Evolutionary conservation across 2,113 vertebrate genomes (phyloP), one percentile per base, ranked within the genome.

Genomic region (Rutilus rutilus): DNA sequence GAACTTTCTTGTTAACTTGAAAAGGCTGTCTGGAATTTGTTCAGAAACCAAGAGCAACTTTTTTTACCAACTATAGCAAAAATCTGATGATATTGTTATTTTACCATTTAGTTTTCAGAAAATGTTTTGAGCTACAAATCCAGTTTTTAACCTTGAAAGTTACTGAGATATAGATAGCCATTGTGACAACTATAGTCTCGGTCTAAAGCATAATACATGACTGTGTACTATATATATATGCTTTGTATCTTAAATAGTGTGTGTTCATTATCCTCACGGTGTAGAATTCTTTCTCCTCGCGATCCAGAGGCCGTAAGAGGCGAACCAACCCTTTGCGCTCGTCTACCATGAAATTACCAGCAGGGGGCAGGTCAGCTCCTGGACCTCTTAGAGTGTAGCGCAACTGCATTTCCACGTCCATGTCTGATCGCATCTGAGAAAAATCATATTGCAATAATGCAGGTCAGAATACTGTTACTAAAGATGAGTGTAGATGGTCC

Each of bases 401-500:
- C 47, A 90, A 30, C 1, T 0, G 23, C 4, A 5, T 1, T 0
- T 4, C n/a, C 9, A 0, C 8, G 7, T 27, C 17, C 6, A 1
- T 0, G 79, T 91, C 88, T 15, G 90, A 89, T n/a, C 86, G 71
- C 11, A 91, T 88, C 90, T 91, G 39, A 65, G n/a, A 52, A 65
- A 57, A 57, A 11, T 81, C 6, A 74, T 65, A 30, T 27, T 17
- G 36, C 75, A 57, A 36, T 23, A 57, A 50, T 54, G 1, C 7
- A 4, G 71, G 19, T 33, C 30, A 75, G 14, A 54, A 6, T 77
- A 3, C 11, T 47, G 39, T 23, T 0, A 45, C 69, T 45, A 5
- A 23, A 6, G 11, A 73, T 23, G 2, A 73, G 21, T 73, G 36
- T 23, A 73, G 12, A 47, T 14, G 5, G 19, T 57, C 0, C 2